Evolutionary conservation across 2,797 vertebrate species (phyloP), one percentile per base, ranked within the genome.

Genomic region (Galaxias olidus): DNA sequence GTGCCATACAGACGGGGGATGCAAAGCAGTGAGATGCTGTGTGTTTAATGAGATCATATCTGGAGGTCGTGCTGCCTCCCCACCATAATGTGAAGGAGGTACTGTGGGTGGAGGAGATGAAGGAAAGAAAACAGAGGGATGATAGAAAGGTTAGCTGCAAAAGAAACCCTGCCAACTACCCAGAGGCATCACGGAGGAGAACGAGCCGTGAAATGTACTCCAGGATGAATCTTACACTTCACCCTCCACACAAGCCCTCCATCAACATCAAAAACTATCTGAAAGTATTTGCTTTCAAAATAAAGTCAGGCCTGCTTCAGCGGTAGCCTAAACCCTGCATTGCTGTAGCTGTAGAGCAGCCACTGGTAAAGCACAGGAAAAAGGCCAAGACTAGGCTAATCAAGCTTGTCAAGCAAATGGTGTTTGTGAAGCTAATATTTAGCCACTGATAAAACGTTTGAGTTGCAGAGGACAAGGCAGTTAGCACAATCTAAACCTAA

Each of bases 131-230:
- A n/a, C n/a, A 45, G 55, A 52, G 59, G 51, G 57, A 74, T 48
- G 51, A 53, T 61, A n/a, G 57, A 63, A 60, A 0, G 10, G 40
- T 49, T 54, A 15, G 65, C n/a, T n/a, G n/a, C 55, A 1, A 8
- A 42, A 46, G 59, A 66, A 66, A 62, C 63, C 65, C 51, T 71
- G 49, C 42, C 65, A n/a, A 69, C 46, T 75, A 66, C 44, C 44
- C 56, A 61, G 19, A 72, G 65, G 59, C 65, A 74, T 69, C 69
- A 59, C n/a, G n/a, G n/a, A n/a, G n/a, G n/a, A n/a, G n/a, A n/a
- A 75, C 70, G 52, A 71, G 48, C 17, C 59, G 76, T 9, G 60
- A 69, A 45, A 59, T 14, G 44, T 10, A 52, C n/a, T 52, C 10
- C 15, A 17, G 17, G 4, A 18, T n/a, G n/a, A n/a, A n/a, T 52